These are phyloP conservation scores for Trissoscelio sp. DNA, from an alignment of 2,888 invertebrate species.

Conservation along the genomic window DNA sequence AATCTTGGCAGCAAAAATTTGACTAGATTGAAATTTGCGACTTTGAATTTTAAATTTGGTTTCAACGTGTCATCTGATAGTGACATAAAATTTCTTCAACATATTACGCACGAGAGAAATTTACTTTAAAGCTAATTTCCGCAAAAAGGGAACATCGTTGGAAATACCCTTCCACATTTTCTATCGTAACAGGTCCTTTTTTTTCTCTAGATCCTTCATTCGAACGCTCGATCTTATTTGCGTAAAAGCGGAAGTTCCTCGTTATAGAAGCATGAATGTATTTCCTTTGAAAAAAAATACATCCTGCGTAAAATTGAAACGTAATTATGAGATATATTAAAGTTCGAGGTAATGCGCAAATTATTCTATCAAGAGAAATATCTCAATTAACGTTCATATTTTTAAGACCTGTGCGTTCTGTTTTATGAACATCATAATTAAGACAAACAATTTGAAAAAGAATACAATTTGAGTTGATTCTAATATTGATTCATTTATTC, in stretches of 20 bases:
- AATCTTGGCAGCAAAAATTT: too few species aligned
- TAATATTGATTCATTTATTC: too few species aligned
- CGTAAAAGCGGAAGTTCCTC: slow-evolving; percentile 38
- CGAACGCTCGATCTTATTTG: slow-evolving; percentile 48
- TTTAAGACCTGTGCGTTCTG: too few species aligned
- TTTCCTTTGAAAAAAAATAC: slow-evolving; percentile 46
- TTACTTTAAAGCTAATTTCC: slow-evolving; percentile 58
- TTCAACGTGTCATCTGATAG: slow-evolving; percentile 34
- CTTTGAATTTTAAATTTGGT: slow-evolving; percentile 21
- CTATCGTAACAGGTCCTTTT: slow-evolving; percentile 36
- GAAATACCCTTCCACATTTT: slow-evolving; percentile 50
- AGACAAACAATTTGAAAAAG: too few species aligned
- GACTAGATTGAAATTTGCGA: background rate
- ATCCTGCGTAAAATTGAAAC: slow-evolving; percentile 1
- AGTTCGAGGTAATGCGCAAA: background rate
- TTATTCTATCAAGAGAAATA: background rate
- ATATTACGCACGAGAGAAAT: slow-evolving; percentile 51
- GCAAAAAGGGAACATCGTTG: slow-evolving; percentile 46
- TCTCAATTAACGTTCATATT: too few species aligned
- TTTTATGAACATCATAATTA: too few species aligned
- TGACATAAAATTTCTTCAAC: slow-evolving; percentile 39
- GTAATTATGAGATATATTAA: slow-evolving; percentile 6
- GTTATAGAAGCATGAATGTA: slow-evolving; percentile 37
- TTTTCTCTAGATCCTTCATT: slow-evolving; percentile 39
- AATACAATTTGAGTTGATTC: too few species aligned